Percentiles rank a stretch among this genome's conserved stretches.
Conservation (phyloP, 1,140 invertebrate species). For the Trichoplusia ni region DNA sequence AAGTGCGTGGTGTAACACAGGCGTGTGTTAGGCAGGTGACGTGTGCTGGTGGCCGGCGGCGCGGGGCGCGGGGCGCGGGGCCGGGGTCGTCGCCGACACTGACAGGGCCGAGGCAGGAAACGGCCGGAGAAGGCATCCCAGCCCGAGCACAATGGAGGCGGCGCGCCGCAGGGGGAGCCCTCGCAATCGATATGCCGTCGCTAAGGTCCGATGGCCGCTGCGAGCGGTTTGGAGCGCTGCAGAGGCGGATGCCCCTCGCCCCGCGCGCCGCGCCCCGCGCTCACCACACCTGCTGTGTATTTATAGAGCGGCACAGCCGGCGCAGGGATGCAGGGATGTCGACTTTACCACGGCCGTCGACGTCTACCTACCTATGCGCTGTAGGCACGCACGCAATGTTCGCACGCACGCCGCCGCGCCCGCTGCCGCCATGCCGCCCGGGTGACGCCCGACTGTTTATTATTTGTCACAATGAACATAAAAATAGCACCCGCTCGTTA, state of each 20-base stretch:
- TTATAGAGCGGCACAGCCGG: conserved; percentile 74
- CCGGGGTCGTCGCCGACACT: conserved; percentile 49
- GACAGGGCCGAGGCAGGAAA: conserved; percentile 65
- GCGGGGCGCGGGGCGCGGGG: conserved; percentile 45
- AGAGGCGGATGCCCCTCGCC: conserved; percentile 73
- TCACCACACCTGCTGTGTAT: conserved; percentile 78
- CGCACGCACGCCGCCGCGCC: conserved; percentile 33
- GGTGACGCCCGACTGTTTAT: conserved; percentile 57
- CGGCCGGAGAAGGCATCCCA: conserved; percentile 74
- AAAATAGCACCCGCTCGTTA: conserved; percentile 59
- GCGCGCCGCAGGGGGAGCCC: conserved; percentile 77
- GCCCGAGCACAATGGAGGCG: conserved; percentile 73
- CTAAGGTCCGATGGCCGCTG: conserved; percentile 79
- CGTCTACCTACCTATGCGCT: conserved; percentile 46
- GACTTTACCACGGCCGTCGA: conserved; percentile 59
- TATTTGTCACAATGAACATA: conserved; percentile 62
- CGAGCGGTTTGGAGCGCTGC: conserved; percentile 74
- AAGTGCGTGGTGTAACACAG: conserved; percentile 28
- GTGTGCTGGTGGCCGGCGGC: conserved; percentile 60
- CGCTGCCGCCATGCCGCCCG: conserved; percentile 34
- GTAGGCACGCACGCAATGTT: conserved; percentile 41
- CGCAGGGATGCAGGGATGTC: conserved; percentile 71
- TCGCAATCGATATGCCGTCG: conserved; percentile 80
- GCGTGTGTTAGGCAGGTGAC: conserved; percentile 60
- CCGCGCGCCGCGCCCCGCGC: conserved; percentile 56